A percentile compares a stretch with the other conserved stretches of the same genome.
Conservation (phyloP, 1,140 invertebrate genomes). For the Trachymyrmex cornetzi region DNA sequence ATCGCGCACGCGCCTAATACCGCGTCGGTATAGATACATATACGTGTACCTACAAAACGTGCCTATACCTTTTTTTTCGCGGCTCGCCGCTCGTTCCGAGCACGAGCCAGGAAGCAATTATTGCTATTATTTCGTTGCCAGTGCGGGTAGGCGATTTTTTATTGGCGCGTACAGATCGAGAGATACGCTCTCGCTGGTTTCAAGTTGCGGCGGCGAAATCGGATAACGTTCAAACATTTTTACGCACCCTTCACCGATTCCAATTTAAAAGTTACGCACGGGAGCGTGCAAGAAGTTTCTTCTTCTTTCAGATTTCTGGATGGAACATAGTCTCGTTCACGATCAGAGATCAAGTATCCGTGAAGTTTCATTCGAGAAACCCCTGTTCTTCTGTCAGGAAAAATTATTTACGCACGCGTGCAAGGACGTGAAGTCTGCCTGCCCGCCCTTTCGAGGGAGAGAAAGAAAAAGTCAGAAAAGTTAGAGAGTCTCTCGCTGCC, state of each 20-base stretch:
- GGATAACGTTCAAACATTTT: background rate
- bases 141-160: constrained; percentile 12
- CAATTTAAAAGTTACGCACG: constrained; percentile 1
- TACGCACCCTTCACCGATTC: background rate
- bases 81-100: background rate
- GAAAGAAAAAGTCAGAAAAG: constrained; percentile 11
- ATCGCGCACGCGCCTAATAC: constrained; percentile 39
- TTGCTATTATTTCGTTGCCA: constrained; percentile 50
- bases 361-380: background rate
- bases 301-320: background rate
- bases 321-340: background rate
- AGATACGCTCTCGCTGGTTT: background rate
- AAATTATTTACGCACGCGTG: constrained; percentile 10
- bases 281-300: background rate
- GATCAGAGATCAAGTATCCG: background rate
- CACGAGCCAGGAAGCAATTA: constrained; percentile 21
- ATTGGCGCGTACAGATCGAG: background rate
- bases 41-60: constrained; percentile 31
- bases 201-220: background rate
- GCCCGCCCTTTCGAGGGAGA: background rate
- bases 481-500: background rate
- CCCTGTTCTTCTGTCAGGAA: background rate
- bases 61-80: background rate
- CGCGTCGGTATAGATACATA: constrained; percentile 20
- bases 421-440: background rate